A percentile compares a stretch with the other conserved stretches of the same genome.
Conservation (phyloP, 2,113 vertebrate genomes). For the Mionectes macconnelli region DNA sequence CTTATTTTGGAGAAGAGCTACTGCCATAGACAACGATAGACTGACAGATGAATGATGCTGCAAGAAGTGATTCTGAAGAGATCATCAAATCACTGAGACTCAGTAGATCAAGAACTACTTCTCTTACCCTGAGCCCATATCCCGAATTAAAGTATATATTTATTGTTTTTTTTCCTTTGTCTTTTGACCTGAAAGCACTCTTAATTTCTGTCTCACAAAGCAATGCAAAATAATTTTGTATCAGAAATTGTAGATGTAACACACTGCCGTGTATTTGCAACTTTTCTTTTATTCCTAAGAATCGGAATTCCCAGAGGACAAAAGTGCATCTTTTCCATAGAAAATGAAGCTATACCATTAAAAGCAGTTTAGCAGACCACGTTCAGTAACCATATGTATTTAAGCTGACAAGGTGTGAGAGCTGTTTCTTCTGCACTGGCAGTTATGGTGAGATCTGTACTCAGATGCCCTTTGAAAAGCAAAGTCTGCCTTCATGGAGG, state of each 20-base stretch:
- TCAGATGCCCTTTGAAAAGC: background rate
- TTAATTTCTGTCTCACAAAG: slow-evolving; percentile 67
- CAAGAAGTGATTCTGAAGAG: slow-evolving; percentile 65
- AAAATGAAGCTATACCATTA: background rate
- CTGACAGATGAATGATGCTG: slow-evolving; percentile 56
- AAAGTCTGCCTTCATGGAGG: background rate
- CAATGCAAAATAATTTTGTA: slow-evolving; percentile 61
- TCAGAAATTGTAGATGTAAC: slow-evolving; percentile 66
- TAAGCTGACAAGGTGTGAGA: background rate
- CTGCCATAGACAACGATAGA: slow-evolving; percentile 75
- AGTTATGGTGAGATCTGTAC: background rate
- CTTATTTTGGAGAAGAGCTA: slow-evolving; percentile 93
- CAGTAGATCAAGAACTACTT: slow-evolving; percentile 71
- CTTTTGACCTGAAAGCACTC: slow-evolving; percentile 73
- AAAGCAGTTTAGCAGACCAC: background rate
- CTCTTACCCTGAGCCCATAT: slow-evolving; percentile 64
- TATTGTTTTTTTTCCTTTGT: slow-evolving; percentile 69
- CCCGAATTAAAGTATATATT: slow-evolving; percentile 74
- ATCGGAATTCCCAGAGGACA: background rate
- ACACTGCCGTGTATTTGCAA: slow-evolving; percentile 42
- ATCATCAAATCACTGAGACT: slow-evolving; percentile 62
- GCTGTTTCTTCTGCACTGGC: background rate
- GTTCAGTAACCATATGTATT: background rate
- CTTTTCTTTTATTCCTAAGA: slow-evolving; percentile 47
- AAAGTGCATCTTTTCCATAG: slow-evolving; percentile 15